Percentiles rank a stretch among this genome's conserved stretches.
Conservation (phyloP, 2,113 vertebrate genomes). For the Pedionomus torquatus region DNA sequence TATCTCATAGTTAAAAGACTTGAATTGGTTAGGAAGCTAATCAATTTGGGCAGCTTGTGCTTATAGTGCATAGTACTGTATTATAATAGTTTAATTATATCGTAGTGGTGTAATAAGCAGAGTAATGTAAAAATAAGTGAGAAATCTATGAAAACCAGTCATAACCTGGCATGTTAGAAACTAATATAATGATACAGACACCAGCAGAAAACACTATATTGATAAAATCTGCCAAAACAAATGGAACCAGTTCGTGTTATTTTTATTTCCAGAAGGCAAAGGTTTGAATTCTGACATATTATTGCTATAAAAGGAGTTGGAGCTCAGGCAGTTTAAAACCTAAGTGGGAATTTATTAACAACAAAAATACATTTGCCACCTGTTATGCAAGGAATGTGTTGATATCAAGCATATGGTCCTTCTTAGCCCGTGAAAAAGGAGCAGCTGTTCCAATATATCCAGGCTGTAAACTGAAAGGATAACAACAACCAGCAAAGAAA, state of each 20-base stretch:
- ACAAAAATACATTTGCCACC: constrained; percentile 12
- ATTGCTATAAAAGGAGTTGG: background rate
- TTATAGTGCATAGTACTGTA: background rate
- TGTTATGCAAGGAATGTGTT: background rate
- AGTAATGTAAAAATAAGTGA: background rate
- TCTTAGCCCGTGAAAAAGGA: constrained; percentile 3
- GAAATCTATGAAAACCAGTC: background rate
- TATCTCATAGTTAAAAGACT: background rate
- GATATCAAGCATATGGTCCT: background rate
- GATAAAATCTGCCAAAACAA: background rate
- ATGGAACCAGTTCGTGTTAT: background rate
- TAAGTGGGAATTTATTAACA: constrained; percentile 27
- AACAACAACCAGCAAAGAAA: constrained; percentile 16
- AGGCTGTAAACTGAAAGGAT: background rate
- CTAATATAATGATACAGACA: background rate
- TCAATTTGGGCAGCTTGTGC: background rate
- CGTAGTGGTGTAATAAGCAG: background rate
- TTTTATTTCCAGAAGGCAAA: background rate
- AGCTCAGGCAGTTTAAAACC: background rate
- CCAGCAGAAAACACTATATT: background rate
- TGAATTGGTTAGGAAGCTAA: background rate
- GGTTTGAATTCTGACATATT: background rate
- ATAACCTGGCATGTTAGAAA: background rate
- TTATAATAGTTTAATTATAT: background rate
- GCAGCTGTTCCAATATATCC: background rate